Conservation (phyloP, 1,140 invertebrate species). For the Scaptomyza pallida region DNA sequence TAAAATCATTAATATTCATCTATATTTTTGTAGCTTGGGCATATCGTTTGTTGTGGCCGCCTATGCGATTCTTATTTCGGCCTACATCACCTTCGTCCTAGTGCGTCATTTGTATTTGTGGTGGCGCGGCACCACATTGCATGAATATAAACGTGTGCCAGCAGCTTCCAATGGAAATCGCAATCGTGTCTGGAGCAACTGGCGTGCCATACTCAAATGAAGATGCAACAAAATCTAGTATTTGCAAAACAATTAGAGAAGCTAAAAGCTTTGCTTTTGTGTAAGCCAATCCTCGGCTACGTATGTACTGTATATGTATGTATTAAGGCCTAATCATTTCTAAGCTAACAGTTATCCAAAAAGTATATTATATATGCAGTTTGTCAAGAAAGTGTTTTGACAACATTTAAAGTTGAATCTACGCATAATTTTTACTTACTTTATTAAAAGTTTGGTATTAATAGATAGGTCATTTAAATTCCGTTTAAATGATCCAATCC, state of each 20-base stretch:
- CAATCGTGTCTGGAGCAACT: constrained; percentile 69
- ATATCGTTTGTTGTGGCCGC: constrained; percentile 74
- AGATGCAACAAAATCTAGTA: constrained; percentile 34
- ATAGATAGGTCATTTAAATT: too few relatives aligned
- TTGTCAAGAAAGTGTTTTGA: too few relatives aligned
- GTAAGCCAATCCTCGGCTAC: constrained; percentile 7
- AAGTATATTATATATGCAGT: too few relatives aligned
- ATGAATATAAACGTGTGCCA: constrained; percentile 75
- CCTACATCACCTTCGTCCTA: constrained; percentile 53
- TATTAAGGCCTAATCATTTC: not conserved
- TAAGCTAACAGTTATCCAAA: not conserved
- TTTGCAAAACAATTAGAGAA: constrained; percentile 9
- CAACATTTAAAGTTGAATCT: too few relatives aligned
- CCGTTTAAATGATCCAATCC: too few relatives aligned
- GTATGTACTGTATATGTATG: not conserved
- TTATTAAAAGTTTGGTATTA: too few relatives aligned
- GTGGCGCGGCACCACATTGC: constrained; percentile 62
- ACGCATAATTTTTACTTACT: too few relatives aligned
- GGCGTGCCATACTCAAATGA: constrained; percentile 67
- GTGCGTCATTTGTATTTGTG: constrained; percentile 63
- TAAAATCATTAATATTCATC: not conserved
- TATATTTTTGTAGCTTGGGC: constrained; percentile 50
- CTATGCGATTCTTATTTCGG: constrained; percentile 69
- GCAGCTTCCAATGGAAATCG: constrained; percentile 43
- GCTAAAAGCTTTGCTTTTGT: constrained; percentile 6